phyloP scores from a whole-genome alignment of 2,113 vertebrate species.

The Platysternon megacephalum region DNA sequence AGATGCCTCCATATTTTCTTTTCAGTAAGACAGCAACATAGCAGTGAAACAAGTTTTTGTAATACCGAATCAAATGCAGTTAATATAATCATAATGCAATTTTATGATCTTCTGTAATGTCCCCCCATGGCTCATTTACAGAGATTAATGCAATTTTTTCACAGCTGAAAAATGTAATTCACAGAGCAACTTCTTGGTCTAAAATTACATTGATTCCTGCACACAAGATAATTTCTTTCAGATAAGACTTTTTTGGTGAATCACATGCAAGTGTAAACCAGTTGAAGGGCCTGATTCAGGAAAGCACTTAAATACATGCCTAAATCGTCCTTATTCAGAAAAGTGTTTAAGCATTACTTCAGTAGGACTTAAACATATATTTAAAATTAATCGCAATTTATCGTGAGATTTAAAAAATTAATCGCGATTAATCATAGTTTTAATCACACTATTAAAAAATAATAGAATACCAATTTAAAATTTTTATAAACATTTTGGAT shows the following conservation, averaged over 20 bases:
- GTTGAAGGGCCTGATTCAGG: background rate
- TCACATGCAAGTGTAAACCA: background rate
- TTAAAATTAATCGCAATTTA: background rate
- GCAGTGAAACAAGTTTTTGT: background rate
- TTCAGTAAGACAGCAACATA: background rate
- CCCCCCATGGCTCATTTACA: constrained; percentile 33
- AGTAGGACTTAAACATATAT: background rate
- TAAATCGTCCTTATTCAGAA: background rate
- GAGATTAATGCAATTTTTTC: constrained; percentile 31
- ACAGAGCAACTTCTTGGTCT: constrained; percentile 15
- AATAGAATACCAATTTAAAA: too few relatives aligned
- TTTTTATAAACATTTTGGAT: too few relatives aligned
- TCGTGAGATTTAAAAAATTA: too few relatives aligned
- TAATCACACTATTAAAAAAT: too few relatives aligned
- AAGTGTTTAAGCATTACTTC: constrained; percentile 2
- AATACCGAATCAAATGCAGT: background rate
- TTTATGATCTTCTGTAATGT: constrained; percentile 13
- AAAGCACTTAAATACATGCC: background rate
- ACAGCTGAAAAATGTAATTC: constrained; percentile 53
- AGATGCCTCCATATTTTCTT: background rate
- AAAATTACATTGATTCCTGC: constrained; percentile 42
- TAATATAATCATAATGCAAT: constrained; percentile 39
- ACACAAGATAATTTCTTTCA: background rate
- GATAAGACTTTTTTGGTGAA: background rate
- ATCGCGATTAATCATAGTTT: too few relatives aligned